These are phyloP conservation scores for Halocaridina rubra DNA, from an alignment of 2,888 invertebrate species.

Conservation along the genomic window DNA sequence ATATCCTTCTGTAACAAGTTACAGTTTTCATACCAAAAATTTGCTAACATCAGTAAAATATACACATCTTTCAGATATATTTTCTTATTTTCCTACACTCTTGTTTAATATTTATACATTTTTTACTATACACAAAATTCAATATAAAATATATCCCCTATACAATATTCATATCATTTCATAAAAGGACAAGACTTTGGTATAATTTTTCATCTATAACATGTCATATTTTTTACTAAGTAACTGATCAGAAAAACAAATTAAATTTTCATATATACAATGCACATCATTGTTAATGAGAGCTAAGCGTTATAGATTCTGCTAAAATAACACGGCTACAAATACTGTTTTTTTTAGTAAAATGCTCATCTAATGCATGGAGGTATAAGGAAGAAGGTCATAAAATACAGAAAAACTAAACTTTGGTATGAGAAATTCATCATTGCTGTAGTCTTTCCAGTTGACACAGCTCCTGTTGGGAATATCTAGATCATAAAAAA, in stretches of 20 bases:
- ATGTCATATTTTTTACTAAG: background rate
- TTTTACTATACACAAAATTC: constrained; percentile 16
- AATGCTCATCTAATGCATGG: no score
- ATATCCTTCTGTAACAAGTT: no score
- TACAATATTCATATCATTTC: constrained; percentile 5
- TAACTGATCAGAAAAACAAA: background rate
- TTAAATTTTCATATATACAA: background rate
- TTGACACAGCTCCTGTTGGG: background rate
- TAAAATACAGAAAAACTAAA: constrained; percentile 16
- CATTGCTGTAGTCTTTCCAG: constrained; percentile 11
- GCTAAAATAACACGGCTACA: no score
- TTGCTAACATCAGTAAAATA: background rate
- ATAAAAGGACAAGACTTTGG: constrained; percentile 16
- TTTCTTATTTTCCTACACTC: background rate
- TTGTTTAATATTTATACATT: background rate
- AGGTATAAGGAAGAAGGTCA: background rate
- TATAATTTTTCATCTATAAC: constrained; percentile 10
- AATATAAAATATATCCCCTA: constrained; percentile 30
- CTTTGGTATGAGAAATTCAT: constrained; percentile 6
- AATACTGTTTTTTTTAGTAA: no score
- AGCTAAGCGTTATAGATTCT: no score
- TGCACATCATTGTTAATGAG: no score
- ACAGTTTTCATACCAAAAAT: background rate
- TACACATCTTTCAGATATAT: background rate
- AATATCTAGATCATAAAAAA: background rate